phyloP scores from a whole-genome alignment of 2,113 vertebrate species.

The Campylomormyrus tamandua region DNA sequence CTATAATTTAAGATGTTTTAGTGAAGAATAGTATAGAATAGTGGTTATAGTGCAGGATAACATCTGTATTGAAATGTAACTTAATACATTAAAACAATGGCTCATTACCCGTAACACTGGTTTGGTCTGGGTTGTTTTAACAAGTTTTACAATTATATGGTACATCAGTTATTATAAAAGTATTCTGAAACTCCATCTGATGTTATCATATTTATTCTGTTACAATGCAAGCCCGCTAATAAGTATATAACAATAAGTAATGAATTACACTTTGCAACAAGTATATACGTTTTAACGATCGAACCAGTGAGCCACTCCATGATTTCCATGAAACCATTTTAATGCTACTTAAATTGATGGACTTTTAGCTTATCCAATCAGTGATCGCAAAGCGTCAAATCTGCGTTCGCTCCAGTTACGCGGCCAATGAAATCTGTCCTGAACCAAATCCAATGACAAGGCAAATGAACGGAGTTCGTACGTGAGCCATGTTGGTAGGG shows the following conservation, averaged over 20 bases:
- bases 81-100: neutral
- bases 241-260: neutral
- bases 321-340: conserved; percentile 30
- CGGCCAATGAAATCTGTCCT: conserved; percentile 50
- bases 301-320: conserved; percentile 29
- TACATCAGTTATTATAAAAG: neutral
- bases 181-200: neutral
- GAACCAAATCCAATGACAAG: neutral
- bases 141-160: neutral
- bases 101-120: neutral
- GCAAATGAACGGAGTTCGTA: neutral
- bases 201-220: neutral
- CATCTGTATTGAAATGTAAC: neutral
- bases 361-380: conserved; percentile 49
- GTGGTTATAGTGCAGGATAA: neutral
- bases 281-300: neutral
- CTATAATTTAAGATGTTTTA: neutral
- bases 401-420: conserved; percentile 53
- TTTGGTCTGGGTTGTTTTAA: neutral
- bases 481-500: conserved; percentile 23
- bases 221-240: neutral
- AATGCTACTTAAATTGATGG: conserved; percentile 49
- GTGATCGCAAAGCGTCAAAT: conserved; percentile 59
- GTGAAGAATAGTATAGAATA: neutral
- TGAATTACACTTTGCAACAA: neutral